Conservation (phyloP, 2,113 vertebrate species). For the Lycaon pictus region DNA sequence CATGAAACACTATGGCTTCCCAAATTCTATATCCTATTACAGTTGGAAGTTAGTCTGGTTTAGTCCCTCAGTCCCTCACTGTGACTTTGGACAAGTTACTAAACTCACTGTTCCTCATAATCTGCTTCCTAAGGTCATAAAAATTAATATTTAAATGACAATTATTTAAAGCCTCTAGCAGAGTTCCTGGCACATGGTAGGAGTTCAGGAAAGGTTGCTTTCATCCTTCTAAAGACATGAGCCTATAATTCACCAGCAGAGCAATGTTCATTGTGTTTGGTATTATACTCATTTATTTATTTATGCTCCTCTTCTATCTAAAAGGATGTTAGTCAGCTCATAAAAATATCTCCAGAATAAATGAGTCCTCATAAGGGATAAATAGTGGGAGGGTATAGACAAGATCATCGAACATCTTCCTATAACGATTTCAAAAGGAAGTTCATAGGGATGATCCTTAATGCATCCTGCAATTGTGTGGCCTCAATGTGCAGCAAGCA, state of each 20-base stretch:
- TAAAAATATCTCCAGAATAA: conserved; percentile 33
- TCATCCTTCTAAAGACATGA: neutral
- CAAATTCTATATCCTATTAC: neutral
- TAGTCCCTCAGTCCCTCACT: neutral
- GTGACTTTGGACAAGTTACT: conserved; percentile 12
- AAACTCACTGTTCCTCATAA: neutral
- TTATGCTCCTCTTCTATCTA: conserved; percentile 47
- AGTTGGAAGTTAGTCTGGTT: neutral
- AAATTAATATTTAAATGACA: conserved; percentile 46
- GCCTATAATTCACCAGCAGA: neutral
- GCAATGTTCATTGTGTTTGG: neutral
- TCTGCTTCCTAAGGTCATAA: neutral
- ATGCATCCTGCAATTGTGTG: no score
- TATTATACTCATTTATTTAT: neutral
- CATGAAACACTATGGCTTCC: neutral
- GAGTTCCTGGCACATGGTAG: neutral
- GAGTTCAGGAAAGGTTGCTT: conserved; percentile 24
- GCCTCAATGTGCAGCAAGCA: neutral
- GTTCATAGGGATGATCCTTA: neutral
- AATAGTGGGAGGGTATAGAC: neutral
- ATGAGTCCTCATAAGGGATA: conserved; percentile 31
- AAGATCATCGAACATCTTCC: neutral
- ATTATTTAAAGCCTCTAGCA: neutral
- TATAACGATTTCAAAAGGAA: neutral
- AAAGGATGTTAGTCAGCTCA: conserved; percentile 49